phyloP scores from a whole-genome alignment of 2,113 vertebrate species.

The Paralichthys olivaceus region DNA sequence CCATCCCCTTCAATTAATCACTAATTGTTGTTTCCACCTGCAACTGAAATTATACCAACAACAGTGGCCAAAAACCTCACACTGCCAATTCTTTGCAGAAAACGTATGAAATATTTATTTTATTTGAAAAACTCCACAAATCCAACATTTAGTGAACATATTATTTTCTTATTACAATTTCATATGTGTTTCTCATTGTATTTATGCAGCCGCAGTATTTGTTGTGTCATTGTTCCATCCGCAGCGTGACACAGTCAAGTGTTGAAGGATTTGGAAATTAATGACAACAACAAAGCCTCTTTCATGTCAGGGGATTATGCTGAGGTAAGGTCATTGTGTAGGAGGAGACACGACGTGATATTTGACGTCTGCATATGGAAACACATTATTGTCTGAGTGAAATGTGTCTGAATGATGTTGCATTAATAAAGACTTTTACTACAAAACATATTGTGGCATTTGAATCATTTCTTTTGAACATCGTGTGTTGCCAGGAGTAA shows the following conservation, averaged over 20 bases:
- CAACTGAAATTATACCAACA: conserved; percentile 65
- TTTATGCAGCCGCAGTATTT: background rate
- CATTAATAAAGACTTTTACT: conserved; percentile 45
- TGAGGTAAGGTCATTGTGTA: conserved; percentile 31
- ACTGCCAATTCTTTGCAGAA: conserved; percentile 17
- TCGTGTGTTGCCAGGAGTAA: background rate
- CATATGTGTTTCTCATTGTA: background rate
- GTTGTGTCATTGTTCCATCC: conserved; percentile 17
- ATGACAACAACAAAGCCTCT: conserved; percentile 39
- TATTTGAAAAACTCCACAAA: background rate
- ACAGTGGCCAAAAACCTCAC: conserved; percentile 62
- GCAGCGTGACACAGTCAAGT: conserved; percentile 12
- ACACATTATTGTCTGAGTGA: conserved; percentile 22
- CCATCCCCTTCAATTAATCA: conserved; percentile 81
- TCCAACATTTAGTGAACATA: background rate
- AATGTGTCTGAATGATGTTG: conserved; percentile 38
- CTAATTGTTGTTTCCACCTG: conserved; percentile 85
- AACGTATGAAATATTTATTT: conserved; percentile 30
- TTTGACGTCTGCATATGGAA: conserved; percentile 45
- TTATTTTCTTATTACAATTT: background rate
- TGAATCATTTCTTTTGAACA: background rate
- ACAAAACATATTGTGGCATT: conserved; percentile 8
- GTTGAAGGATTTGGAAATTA: conserved; percentile 11
- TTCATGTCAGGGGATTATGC: conserved; percentile 34
- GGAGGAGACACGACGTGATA: conserved; percentile 13